Conservation (phyloP, 2,797 vertebrate genomes). For the Anguilla obscura region DNA sequence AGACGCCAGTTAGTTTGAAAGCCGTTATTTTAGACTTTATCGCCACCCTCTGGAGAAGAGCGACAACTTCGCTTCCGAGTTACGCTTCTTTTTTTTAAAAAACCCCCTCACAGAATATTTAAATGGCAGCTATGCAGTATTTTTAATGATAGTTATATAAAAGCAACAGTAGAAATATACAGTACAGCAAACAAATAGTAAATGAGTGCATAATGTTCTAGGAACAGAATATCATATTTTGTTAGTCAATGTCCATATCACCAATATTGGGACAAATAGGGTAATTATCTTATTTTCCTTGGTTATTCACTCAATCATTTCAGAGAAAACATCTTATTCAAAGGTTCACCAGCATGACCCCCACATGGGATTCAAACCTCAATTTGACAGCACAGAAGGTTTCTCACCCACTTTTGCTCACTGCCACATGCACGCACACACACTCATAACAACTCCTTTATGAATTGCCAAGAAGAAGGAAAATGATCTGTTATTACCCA, state of each 20-base stretch:
- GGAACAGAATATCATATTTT: background rate
- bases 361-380: no score
- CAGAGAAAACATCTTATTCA: no score
- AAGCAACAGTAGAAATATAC: background rate
- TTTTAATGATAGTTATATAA: background rate
- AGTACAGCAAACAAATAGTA: background rate
- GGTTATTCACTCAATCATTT: no score
- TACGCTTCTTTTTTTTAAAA: background rate
- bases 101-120: background rate
- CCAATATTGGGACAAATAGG: no score
- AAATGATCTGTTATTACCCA: no score
- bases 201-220: background rate
- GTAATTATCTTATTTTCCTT: no score
- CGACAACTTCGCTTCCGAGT: background rate
- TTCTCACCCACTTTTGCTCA: no score
- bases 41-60: slow-evolving; percentile 2
- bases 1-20: background rate
- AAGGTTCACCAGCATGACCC: no score
- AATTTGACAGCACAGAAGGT: no score
- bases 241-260: background rate
- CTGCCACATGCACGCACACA: no score
- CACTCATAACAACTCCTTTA: no score
- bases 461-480: no score
- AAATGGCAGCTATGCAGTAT: background rate
- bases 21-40: background rate